Evolutionary conservation across 2,113 vertebrate species (phyloP).

Genomic region (Hypocryptadius cinnamomeus): DNA sequence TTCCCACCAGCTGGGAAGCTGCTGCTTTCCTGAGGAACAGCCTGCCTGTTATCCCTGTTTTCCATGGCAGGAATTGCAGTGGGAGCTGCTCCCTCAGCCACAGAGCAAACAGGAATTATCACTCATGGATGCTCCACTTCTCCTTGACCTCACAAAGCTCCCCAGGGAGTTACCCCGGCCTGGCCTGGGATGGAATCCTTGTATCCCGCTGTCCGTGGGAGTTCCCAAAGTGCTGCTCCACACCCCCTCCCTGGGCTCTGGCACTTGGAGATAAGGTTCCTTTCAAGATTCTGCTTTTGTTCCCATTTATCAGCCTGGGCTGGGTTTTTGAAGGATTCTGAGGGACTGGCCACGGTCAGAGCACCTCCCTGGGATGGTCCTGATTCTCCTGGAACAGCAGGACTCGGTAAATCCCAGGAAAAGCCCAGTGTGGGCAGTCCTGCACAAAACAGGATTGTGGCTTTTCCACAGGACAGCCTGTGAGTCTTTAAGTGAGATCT

Average conservation of each 20-base stretch:
- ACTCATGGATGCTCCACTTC: rapidly evolving
- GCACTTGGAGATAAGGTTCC: not conserved
- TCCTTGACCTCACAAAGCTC: not conserved
- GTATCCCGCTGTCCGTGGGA: not conserved
- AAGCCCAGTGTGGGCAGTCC: not conserved
- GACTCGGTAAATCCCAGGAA: not conserved
- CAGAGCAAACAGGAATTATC: not conserved
- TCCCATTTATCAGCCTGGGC: not conserved
- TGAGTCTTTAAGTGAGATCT: not conserved
- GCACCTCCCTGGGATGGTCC: not conserved
- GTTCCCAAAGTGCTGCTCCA: not conserved
- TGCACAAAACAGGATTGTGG: not conserved
- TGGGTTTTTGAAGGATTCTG: not conserved
- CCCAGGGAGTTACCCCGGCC: rapidly evolving
- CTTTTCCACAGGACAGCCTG: not conserved
- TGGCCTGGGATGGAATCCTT: not conserved
- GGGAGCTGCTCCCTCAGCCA: not conserved
- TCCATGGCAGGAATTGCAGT: not conserved
- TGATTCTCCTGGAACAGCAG: not conserved
- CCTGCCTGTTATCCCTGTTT: not conserved
- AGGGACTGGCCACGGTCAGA: not conserved
- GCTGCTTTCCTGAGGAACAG: not conserved
- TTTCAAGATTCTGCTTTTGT: constrained; percentile 9
- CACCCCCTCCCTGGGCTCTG: not conserved
- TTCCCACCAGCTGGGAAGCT: not conserved